Evolutionary conservation across 1,140 invertebrate species (phyloP).

Genomic region (Xylocopa sonorina): DNA sequence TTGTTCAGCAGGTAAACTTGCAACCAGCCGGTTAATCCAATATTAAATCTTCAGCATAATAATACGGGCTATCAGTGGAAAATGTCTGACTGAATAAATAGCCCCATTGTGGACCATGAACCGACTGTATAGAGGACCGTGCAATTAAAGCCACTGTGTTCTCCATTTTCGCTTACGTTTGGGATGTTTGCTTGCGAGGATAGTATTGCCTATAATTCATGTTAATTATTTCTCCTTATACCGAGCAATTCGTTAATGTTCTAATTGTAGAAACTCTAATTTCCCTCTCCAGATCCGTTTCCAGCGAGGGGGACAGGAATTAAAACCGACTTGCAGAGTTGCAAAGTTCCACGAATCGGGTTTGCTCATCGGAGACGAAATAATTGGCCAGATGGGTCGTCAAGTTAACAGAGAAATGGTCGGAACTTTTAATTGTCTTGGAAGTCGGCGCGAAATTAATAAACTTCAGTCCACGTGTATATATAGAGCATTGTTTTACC

Average conservation of each 20-base stretch:
- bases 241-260: too few relatives aligned
- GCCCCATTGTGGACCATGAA: neutral
- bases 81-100: neutral
- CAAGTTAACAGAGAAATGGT: too few relatives aligned
- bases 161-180: neutral
- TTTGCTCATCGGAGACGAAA: neutral
- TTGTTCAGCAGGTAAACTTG: constrained; percentile 5
- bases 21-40: neutral
- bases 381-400: neutral
- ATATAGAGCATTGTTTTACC: too few relatives aligned
- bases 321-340: neutral
- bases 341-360: neutral
- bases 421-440: constrained; percentile 42
- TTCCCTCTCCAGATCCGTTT: neutral
- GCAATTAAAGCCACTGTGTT: neutral
- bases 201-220: too few relatives aligned
- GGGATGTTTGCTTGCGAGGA: too few relatives aligned
- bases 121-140: neutral
- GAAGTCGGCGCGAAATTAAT: constrained; percentile 21
- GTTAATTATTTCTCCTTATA: too few relatives aligned
- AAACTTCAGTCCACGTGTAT: constrained; percentile 1
- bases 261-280: neutral
- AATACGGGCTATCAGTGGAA: neutral
- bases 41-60: neutral
- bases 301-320: too few relatives aligned